phyloP scores from a whole-genome alignment of 2,888 invertebrate species.

The Mayetiola destructor region DNA sequence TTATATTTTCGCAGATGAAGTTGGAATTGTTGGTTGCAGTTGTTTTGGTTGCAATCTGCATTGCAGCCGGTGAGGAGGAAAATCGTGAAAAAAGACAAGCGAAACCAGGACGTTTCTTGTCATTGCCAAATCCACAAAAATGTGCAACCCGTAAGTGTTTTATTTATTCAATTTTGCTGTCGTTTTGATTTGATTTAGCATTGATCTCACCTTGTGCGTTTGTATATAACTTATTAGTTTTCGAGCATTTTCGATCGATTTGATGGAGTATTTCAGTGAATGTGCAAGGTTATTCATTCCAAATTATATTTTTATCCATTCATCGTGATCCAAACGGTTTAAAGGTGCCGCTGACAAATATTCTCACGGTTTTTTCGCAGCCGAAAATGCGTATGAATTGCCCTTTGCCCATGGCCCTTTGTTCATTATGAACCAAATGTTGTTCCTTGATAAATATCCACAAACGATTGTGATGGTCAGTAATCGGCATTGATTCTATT shows the following conservation, averaged over 20 bases:
- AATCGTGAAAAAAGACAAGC: slow-evolving; percentile 49
- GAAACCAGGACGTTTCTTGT: slow-evolving; percentile 70
- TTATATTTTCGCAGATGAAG: slow-evolving; percentile 47
- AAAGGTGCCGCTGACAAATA: too few species aligned
- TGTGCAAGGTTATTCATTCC: background rate
- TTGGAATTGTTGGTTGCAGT: too few species aligned
- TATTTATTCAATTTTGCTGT: background rate
- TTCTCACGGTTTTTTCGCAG: background rate
- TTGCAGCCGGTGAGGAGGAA: slow-evolving; percentile 39
- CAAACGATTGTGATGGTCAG: background rate
- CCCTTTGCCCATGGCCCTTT: background rate
- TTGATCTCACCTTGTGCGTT: background rate
- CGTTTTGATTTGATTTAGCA: background rate
- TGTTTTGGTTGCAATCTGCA: slow-evolving; percentile 40
- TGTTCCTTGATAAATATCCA: background rate
- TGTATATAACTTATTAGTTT: background rate
- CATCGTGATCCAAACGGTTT: background rate
- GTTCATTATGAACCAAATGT: background rate
- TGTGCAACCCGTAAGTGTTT: slow-evolving; percentile 68
- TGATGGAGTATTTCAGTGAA: background rate
- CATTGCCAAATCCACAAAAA: slow-evolving; percentile 66
- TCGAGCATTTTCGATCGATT: background rate
- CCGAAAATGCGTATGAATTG: background rate
- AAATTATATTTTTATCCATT: background rate
- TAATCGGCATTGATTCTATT: background rate